These are phyloP conservation scores for Temnothorax curvispinosus DNA, from an alignment of 1,140 invertebrate genomes.

Conservation along the genomic window DNA sequence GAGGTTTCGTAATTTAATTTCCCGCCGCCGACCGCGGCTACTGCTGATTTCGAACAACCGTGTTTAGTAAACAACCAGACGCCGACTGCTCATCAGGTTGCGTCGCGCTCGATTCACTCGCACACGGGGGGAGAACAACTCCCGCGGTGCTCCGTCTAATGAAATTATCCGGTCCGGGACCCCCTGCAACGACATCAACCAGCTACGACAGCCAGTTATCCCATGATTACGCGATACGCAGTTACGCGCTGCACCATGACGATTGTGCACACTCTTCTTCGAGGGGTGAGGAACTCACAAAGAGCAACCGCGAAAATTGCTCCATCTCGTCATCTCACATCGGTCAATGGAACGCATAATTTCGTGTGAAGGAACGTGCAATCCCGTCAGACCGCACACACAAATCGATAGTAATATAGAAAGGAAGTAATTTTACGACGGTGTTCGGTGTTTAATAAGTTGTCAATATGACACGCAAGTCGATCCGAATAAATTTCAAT, in stretches of 20 bases:
- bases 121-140: slow-evolving; percentile 60
- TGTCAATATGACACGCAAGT: not conserved
- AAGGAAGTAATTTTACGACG: not conserved
- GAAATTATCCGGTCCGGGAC: slow-evolving; percentile 84
- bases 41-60: slow-evolving; percentile 26
- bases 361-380: slow-evolving; percentile 24
- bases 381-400: slow-evolving; percentile 9
- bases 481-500: not conserved
- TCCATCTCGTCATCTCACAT: slow-evolving; percentile 27
- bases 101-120: slow-evolving; percentile 67
- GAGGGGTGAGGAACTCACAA: slow-evolving; percentile 47
- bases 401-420: not conserved
- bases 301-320: slow-evolving; percentile 59
- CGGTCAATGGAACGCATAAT: slow-evolving; percentile 44
- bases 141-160: slow-evolving; percentile 78
- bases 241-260: slow-evolving; percentile 59
- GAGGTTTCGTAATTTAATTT: slow-evolving; percentile 21
- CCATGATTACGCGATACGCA: slow-evolving; percentile 80
- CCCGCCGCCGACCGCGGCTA: not conserved
- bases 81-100: slow-evolving; percentile 64
- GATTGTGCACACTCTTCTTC: slow-evolving; percentile 38
- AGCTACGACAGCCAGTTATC: slow-evolving; percentile 77
- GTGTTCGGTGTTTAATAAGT: not conserved
- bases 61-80: slow-evolving; percentile 70
- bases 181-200: slow-evolving; percentile 79